These are phyloP conservation scores for Dissostichus mawsoni DNA, from an alignment of 2,113 vertebrate genomes.

Conservation along the genomic window DNA sequence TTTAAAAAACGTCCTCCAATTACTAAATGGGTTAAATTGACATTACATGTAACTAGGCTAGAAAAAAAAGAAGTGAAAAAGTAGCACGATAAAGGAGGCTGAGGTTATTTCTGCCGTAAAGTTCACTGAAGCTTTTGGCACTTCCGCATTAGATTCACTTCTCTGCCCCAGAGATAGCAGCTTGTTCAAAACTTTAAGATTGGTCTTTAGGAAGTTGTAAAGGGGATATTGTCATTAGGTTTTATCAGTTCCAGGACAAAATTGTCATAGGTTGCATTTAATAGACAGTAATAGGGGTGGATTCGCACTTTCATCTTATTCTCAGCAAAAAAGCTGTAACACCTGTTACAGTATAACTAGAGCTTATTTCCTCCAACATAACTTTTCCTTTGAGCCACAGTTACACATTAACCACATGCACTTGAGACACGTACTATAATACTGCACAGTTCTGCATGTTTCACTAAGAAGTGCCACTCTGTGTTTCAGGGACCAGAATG, in stretches of 20 bases:
- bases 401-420: background rate
- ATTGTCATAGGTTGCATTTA: background rate
- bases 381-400: background rate
- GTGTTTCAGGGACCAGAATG: conserved; percentile 65
- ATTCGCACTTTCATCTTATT: background rate
- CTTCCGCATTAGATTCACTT: too few species aligned
- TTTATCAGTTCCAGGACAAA: background rate
- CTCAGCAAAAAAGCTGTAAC: background rate
- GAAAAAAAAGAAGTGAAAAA: background rate
- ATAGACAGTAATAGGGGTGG: too few species aligned
- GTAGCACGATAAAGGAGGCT: too few species aligned
- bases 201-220: background rate
- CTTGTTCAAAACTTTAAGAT: background rate
- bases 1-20: too few species aligned
- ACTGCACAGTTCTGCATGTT: background rate
- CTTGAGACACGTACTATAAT: background rate
- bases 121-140: too few species aligned
- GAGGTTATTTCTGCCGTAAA: too few species aligned
- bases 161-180: too few species aligned
- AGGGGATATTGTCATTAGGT: too few species aligned
- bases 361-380: background rate
- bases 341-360: background rate
- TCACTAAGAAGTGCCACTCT: background rate
- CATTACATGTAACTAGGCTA: background rate
- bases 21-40: background rate